These are phyloP conservation scores for Pantherophis alleghaniensis DNA, from an alignment of 2,797 vertebrate genomes.

Conservation along the genomic window DNA sequence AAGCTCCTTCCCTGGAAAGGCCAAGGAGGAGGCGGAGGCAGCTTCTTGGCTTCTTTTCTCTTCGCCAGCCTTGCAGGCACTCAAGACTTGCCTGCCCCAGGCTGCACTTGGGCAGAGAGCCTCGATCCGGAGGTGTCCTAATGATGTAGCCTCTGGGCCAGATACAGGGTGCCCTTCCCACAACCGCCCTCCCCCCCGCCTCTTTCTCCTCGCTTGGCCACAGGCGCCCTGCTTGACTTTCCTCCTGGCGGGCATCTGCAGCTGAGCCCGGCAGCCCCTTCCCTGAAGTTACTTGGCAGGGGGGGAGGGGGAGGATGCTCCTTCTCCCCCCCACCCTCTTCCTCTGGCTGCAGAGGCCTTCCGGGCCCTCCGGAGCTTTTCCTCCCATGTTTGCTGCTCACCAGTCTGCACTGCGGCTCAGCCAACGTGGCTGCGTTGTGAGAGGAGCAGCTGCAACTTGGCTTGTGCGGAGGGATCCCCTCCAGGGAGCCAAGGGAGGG, in stretches of 20 bases:
- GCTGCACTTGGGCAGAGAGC: no score
- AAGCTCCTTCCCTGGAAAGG: background rate
- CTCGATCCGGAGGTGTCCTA: background rate
- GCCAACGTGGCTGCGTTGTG: background rate
- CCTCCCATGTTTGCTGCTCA: background rate
- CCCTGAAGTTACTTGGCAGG: background rate
- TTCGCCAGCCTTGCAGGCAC: background rate
- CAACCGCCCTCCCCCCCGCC: no score
- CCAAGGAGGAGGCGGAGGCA: background rate
- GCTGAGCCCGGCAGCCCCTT: background rate
- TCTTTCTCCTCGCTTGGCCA: accelerated
- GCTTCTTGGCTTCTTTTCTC: background rate
- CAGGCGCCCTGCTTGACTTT: accelerated
- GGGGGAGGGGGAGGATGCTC: background rate
- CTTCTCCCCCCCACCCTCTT: background rate
- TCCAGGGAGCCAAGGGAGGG: background rate
- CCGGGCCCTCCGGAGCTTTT: no score
- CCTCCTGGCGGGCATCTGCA: background rate
- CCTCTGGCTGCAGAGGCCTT: background rate
- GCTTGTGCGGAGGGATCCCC: background rate
- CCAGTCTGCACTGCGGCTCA: background rate
- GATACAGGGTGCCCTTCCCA: no score
- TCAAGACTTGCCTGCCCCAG: no score
- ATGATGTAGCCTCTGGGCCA: background rate
- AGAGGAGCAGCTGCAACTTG: background rate